Evolutionary conservation across 2,797 vertebrate species (phyloP).

Genomic region (Ceryle rudis): DNA sequence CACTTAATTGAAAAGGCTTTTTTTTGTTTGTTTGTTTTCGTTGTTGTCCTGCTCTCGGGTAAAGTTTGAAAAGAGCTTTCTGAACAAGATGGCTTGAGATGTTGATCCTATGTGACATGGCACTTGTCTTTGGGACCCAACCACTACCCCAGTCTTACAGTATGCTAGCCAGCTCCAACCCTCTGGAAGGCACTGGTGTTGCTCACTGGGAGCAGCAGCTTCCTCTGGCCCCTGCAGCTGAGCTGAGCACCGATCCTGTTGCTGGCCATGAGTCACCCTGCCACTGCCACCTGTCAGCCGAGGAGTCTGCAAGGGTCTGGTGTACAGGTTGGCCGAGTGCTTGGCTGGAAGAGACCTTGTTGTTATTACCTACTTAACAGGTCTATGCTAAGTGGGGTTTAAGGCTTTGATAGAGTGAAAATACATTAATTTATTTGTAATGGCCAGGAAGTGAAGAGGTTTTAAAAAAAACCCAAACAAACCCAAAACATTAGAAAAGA

Average conservation of each 20-base stretch:
- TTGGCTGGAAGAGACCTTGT: neutral
- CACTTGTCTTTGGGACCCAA: neutral
- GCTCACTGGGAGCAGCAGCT: neutral
- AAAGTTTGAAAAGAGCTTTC: neutral
- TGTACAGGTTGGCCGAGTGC: neutral
- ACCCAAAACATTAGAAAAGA: neutral
- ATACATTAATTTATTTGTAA: neutral
- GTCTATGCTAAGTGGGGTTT: neutral
- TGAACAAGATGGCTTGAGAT: neutral
- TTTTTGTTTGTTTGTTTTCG: neutral
- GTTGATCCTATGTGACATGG: neutral
- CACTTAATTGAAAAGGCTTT: neutral
- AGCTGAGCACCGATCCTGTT: too few relatives aligned
- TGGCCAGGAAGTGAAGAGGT: neutral
- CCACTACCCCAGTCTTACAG: accelerated
- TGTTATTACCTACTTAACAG: neutral
- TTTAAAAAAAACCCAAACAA: neutral
- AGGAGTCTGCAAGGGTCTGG: neutral
- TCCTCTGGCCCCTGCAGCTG: accelerated
- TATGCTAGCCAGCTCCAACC: neutral
- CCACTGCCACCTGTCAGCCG: neutral
- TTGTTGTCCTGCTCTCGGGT: too few relatives aligned
- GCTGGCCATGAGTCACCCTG: neutral
- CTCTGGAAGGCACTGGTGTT: neutral
- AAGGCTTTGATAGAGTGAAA: neutral